Conservation (phyloP, 2,113 vertebrate species). For the Eolophus roseicapilla region DNA sequence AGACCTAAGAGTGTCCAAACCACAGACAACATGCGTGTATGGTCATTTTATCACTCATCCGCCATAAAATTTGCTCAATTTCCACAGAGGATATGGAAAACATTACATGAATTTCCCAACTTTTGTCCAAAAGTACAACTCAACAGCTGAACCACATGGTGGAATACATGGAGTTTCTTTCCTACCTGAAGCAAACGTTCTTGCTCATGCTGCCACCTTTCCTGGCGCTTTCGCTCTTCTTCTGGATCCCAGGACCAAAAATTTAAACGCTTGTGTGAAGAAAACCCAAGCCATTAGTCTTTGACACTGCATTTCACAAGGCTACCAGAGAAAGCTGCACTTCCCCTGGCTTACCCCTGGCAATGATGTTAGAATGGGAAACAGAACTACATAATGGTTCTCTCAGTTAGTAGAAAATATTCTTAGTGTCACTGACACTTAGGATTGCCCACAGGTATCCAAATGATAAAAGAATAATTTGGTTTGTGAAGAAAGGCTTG, state of each 20-base stretch:
- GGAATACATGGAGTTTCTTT: not conserved
- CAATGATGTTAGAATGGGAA: not conserved
- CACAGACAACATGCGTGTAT: not conserved
- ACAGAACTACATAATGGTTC: not conserved
- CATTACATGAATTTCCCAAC: not conserved
- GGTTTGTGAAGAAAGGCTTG: not conserved
- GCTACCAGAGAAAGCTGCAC: not conserved
- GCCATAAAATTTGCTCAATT: not conserved
- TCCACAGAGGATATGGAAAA: not conserved
- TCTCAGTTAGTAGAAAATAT: not conserved
- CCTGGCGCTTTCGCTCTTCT: constrained; percentile 93
- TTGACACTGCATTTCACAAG: not conserved
- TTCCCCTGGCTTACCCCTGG: not conserved
- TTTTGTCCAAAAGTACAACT: not conserved
- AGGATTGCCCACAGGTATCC: not conserved
- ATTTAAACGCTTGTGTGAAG: constrained; percentile 80
- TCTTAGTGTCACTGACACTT: not conserved
- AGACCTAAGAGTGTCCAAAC: not conserved
- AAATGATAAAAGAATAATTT: not conserved
- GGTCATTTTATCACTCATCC: not conserved
- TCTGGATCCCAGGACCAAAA: constrained; percentile 96
- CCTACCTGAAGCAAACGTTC: constrained; percentile 94
- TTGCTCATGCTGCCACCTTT: constrained; percentile 96
- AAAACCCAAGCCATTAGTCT: constrained; percentile 46
- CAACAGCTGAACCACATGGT: not conserved